Base-by-base conservation (phyloP, 2,113 vertebrate species). In the Agapornis roseicollis region DNA sequence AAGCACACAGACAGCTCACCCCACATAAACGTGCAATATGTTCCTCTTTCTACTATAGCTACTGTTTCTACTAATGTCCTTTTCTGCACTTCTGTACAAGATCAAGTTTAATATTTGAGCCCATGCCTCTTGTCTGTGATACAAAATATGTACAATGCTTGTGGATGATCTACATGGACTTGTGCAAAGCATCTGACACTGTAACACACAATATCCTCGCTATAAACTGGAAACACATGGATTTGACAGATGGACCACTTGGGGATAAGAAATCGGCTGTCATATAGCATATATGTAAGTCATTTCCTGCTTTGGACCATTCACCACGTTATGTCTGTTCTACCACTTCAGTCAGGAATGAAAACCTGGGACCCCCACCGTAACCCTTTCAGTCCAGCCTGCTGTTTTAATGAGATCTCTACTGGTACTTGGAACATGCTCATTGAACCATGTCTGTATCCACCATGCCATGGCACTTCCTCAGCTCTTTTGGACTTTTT, bases 1-100 rank as follows among this genome's bases (percentile, higher is more conserved):
- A 17, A 17, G 20, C 2, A 6, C 28, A 5, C 22, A 2, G 42
- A 35, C 56, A 28, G 42, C 55, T 3, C 13, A 1, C 12, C 29
- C 47, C 11, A 23, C 46, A 16, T 14, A 20, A 6, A 5, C 15
- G 39, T 19, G 72, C 28, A 20, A 3, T 1, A 27, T 0, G 0
- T 33, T 44, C 22, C 24, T 27, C 58, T 15, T 53, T 17, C 46
- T 47, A 4, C 68, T 15, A 13, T 6, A 0, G 13, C 17, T 1
- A 5, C 50, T 3, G 4, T 6, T 66, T 20, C 68, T 47, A 25
- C n/a, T 24, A 9, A 4, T 3, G 14, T 4, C 11, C 15, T 31
- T n/a, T 56, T 15, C 71, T 23, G 27, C 76, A 13, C n/a, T 12
- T 15, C 73, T 37, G 28, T 3, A 2, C 41, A 49, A 66, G 4